Evolutionary conservation across 2,113 vertebrate genomes (phyloP), one percentile per base, ranked within the genome.

Genomic region (Abramis brama): DNA sequence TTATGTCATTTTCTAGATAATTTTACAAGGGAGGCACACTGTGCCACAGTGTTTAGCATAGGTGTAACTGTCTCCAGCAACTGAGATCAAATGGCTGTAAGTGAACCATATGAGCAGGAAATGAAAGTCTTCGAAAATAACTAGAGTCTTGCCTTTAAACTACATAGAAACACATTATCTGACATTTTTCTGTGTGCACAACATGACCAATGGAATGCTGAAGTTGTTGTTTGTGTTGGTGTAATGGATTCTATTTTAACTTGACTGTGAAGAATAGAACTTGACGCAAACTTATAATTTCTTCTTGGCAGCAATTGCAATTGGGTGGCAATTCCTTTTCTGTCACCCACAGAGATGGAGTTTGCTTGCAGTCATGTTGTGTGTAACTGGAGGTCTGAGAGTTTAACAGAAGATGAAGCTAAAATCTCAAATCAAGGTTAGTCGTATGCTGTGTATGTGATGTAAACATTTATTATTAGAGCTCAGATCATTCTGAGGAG

Each of bases 331-430:
- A 23, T 21, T 12, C 70, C 47, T 27, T 64, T 21, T 66, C 2
- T 59, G 13, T 73, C 30, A 74, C 57, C 74, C 27, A 62, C 64
- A n/a, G 60, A 92, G 93, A 95, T 95, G 94, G 94, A 95, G 86
- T 95, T 95, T 59, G 94, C 93, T 74, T 95, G 92, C 88, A 95
- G 92, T 75, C 94, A 95, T 45, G 92, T 95, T 3, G 92, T 95
- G 2, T 94, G 94, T 85, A 92, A 94, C 64, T 94, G 93, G 94
- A 90, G 52, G 12, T 81, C 91, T 10, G 89, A 87, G 3, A 84
- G 45, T 27, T 39, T 82, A 6, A 43, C 30, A 70, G 85, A 89
- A 84, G 89, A 89, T 88, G 79, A 87, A 70, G 62, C 36, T 12
- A 60, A 59, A 25, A 25, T 64, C 30, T 74, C 60, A 25, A 79